These are phyloP conservation scores for Uloborus plumipes DNA, from an alignment of 2,888 invertebrate species.

Conservation along the genomic window DNA sequence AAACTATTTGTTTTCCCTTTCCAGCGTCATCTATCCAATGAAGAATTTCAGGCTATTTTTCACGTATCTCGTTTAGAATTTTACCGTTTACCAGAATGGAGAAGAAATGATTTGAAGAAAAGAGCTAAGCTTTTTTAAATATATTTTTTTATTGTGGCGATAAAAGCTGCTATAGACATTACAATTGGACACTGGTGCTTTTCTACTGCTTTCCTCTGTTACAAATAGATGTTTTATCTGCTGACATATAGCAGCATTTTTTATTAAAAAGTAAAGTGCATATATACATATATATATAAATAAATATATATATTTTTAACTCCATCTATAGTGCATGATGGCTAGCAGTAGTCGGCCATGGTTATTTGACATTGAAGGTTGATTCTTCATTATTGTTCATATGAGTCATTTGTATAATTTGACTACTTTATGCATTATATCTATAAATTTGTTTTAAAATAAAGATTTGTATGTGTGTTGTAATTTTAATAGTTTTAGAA, in stretches of 20 bases:
- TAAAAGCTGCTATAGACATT: constrained; percentile 12
- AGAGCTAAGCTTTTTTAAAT: constrained; percentile 90
- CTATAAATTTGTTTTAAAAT: constrained; percentile 1
- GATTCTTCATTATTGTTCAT: neutral
- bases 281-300: too few species aligned
- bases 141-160: constrained; percentile 5
- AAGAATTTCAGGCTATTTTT: constrained; percentile 95
- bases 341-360: constrained; percentile 22
- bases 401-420: constrained; percentile 15
- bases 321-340: constrained; percentile 22
- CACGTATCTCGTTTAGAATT: constrained; percentile 91
- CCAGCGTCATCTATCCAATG: constrained; percentile 70
- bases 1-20: constrained; percentile 2
- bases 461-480: constrained; percentile 14
- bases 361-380: constrained; percentile 16
- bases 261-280: constrained; percentile 4
- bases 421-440: constrained; percentile 6
- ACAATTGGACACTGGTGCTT: constrained; percentile 26
- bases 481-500: neutral
- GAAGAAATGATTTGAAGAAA: constrained; percentile 96
- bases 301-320: constrained; percentile 19
- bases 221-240: constrained; percentile 12
- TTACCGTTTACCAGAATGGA: constrained; percentile 98
- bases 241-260: constrained; percentile 11
- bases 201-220: constrained; percentile 21